Percentiles rank a stretch among this genome's conserved stretches.
These are phyloP conservation scores for Enteromius anoplus DNA, from an alignment of 2,797 vertebrate genomes.

Conservation along the genomic window DNA sequence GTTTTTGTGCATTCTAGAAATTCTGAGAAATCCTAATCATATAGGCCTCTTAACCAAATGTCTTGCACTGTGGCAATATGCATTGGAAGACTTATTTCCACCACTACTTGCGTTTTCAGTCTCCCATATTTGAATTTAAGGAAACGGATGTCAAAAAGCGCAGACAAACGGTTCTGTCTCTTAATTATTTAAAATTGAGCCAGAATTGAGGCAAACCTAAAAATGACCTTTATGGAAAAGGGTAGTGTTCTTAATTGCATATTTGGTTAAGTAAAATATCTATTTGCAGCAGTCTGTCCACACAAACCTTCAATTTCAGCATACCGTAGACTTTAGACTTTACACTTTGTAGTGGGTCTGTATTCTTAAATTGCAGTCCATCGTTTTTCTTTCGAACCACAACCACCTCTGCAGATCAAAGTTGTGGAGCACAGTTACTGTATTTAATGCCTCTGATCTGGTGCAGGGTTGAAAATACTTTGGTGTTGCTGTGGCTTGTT, in stretches of 20 bases:
- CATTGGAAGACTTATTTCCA: background rate
- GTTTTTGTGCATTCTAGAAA: background rate
- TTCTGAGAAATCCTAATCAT: background rate
- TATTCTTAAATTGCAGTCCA: constrained; percentile 40
- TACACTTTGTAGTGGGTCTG: constrained; percentile 32
- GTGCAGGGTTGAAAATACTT: background rate
- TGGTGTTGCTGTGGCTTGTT: constrained; percentile 1
- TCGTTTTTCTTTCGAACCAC: background rate
- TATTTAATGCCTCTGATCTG: constrained; percentile 19
- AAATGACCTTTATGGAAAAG: constrained; percentile 60
- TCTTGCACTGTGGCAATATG: rapidly evolving
- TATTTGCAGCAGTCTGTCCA: constrained; percentile 60
- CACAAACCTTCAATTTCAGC: constrained; percentile 55
- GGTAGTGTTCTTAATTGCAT: constrained; percentile 69
- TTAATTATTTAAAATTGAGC: constrained; percentile 60
- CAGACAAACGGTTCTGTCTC: constrained; percentile 45
- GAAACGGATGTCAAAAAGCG: background rate
- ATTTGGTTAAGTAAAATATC: constrained; percentile 55
- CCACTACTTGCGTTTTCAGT: background rate
- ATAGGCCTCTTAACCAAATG: background rate
- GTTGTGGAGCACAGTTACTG: background rate
- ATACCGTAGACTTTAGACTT: constrained; percentile 20
- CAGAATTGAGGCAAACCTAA: constrained; percentile 55
- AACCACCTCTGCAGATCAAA: constrained; percentile 17
- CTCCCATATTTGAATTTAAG: background rate